Evolutionary conservation across 2,888 invertebrate species (phyloP).

Genomic region (Aphodius granarius): DNA sequence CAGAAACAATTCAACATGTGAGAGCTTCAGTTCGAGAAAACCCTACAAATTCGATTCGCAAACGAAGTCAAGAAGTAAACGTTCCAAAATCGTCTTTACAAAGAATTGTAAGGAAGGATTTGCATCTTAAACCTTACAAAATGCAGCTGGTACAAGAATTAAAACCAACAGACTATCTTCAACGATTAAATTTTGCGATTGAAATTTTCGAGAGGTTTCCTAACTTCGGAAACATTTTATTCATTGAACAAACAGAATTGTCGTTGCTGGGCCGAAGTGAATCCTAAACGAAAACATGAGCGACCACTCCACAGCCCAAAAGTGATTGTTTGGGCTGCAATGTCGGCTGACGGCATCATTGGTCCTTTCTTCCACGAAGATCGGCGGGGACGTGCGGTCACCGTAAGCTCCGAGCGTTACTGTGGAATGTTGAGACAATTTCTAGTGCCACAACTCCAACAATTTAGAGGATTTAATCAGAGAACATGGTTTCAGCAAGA

Average conservation of each 20-base stretch:
- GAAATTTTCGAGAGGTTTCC: constrained; percentile 7
- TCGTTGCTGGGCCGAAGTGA: constrained; percentile 30
- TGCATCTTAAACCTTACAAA: constrained; percentile 27
- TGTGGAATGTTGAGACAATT: constrained; percentile 1
- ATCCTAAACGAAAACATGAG: constrained; percentile 31
- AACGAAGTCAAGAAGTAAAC: too few species aligned
- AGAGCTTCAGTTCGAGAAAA: too few species aligned
- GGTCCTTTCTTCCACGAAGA: constrained; percentile 21
- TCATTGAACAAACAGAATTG: too few species aligned
- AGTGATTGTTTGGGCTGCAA: constrained; percentile 17
- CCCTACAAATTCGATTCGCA: too few species aligned
- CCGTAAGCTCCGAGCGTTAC: constrained; percentile 8
- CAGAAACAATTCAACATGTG: too few species aligned
- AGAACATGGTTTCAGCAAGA: constrained; percentile 29
- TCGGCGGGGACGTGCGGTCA: neutral
- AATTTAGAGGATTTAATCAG: neutral
- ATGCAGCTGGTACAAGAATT: constrained; percentile 27
- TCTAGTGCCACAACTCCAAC: constrained; percentile 2
- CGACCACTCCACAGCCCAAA: constrained; percentile 25
- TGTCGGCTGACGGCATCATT: constrained; percentile 24
- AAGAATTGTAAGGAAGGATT: constrained; percentile 26
- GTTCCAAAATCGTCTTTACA: neutral
- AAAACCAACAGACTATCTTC: constrained; percentile 23
- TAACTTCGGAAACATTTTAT: constrained; percentile 22
- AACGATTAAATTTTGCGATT: constrained; percentile 7